Evolutionary conservation across 2,888 invertebrate genomes (phyloP).

Genomic region (Malthinus flaveolus): DNA sequence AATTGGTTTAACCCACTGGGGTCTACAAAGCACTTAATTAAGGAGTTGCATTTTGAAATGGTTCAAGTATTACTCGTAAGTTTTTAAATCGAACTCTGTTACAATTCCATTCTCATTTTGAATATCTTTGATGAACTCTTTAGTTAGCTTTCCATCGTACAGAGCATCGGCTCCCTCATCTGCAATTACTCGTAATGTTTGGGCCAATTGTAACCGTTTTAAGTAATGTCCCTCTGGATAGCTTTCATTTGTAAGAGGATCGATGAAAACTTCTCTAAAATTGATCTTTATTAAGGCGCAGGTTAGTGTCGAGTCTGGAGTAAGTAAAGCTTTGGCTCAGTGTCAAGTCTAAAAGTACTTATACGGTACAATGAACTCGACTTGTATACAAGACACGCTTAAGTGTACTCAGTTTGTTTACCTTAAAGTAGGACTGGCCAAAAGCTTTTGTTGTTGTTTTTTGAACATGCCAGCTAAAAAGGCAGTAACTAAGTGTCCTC

Average conservation of each 20-base stretch:
- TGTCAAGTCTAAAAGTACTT: too few relatives aligned
- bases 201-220: conserved; percentile 55
- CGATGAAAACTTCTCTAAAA: conserved; percentile 48
- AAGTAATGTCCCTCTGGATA: conserved; percentile 53
- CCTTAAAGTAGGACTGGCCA: conserved; percentile 38
- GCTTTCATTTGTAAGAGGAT: conserved; percentile 51
- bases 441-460: conserved; percentile 25
- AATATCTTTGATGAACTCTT: conserved; percentile 48
- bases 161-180: conserved; percentile 59
- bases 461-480: conserved; percentile 43
- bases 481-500: conserved; percentile 69
- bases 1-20: conserved; percentile 68
- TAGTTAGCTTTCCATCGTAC: conserved; percentile 61
- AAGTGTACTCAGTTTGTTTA: conserved; percentile 49
- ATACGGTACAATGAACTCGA: too few relatives aligned
- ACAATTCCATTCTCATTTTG: conserved; percentile 71
- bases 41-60: too few relatives aligned
- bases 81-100: conserved; percentile 72
- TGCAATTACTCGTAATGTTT: conserved; percentile 60
- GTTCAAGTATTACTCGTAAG: conserved; percentile 64
- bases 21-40: conserved; percentile 52
- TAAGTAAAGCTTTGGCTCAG: too few relatives aligned
- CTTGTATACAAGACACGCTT: too few relatives aligned
- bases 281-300: too few relatives aligned
- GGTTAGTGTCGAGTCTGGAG: neutral